A percentile compares a stretch with the other conserved stretches of the same genome.
phyloP scores from a whole-genome alignment of 2,113 vertebrate species.

The Sminthopsis crassicaudata region DNA sequence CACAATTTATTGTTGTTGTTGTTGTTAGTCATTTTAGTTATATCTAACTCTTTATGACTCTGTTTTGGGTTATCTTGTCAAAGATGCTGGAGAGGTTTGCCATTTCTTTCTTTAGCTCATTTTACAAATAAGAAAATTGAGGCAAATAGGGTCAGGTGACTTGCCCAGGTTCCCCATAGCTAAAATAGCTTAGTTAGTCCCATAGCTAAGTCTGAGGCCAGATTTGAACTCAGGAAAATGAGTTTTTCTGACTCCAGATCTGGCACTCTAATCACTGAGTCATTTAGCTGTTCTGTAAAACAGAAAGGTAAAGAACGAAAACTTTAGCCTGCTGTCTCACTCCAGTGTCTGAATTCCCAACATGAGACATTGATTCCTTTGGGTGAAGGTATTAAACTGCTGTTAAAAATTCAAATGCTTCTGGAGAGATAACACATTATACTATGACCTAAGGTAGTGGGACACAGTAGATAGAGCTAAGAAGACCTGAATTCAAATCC shows the following conservation, averaged over 20 bases:
- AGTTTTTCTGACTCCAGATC: background rate
- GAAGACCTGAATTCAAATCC: background rate
- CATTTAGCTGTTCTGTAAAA: background rate
- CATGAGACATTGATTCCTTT: background rate
- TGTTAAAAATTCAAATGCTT: background rate
- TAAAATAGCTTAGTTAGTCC: background rate
- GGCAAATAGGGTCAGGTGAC: background rate
- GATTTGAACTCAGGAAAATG: background rate
- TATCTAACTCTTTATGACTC: background rate
- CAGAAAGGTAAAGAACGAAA: background rate
- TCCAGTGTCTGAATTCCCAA: background rate
- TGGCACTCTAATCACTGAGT: background rate
- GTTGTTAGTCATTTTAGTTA: background rate
- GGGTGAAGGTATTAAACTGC: background rate
- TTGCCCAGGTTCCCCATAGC: background rate
- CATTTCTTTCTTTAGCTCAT: background rate
- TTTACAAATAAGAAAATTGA: background rate
- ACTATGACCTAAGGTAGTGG: background rate
- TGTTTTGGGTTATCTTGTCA: background rate
- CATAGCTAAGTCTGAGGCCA: background rate
- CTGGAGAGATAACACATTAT: background rate
- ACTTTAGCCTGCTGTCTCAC: background rate
- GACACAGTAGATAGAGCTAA: background rate
- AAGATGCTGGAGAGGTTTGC: background rate
- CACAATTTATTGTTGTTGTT: background rate